Evolutionary conservation across 2,797 vertebrate genomes (phyloP).

Genomic region (Simalia tracyae): DNA sequence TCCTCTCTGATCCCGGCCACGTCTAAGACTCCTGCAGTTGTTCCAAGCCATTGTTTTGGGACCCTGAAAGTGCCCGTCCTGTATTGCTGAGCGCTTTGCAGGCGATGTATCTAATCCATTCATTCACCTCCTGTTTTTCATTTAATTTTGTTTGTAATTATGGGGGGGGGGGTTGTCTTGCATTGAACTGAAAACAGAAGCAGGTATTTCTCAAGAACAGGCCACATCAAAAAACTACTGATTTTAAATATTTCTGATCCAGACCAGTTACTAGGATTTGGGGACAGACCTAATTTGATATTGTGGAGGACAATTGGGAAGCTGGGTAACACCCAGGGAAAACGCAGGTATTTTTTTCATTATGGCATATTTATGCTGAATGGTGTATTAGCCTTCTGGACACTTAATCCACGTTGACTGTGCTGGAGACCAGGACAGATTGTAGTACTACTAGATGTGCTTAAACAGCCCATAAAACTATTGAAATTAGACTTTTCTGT

Average conservation of each 20-base stretch:
- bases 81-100: background rate
- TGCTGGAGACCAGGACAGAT: background rate
- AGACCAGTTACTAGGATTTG: background rate
- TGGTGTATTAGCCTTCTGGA: background rate
- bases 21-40: background rate
- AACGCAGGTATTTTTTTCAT: background rate
- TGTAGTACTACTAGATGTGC: background rate
- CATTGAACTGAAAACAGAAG: background rate
- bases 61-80: no score
- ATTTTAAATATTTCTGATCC: background rate
- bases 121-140: background rate
- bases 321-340: background rate
- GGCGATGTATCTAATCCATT: background rate
- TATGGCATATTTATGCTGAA: background rate
- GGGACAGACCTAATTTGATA: background rate
- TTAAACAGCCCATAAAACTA: background rate
- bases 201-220: background rate
- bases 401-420: background rate
- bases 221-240: background rate
- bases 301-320: background rate
- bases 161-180: background rate
- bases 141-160: background rate
- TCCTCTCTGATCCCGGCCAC: background rate
- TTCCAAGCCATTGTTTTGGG: background rate
- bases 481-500: background rate